A percentile compares a stretch with the other conserved stretches of the same genome.
Evolutionary conservation across 2,113 vertebrate species (phyloP).

Genomic region (Callipepla californica): DNA sequence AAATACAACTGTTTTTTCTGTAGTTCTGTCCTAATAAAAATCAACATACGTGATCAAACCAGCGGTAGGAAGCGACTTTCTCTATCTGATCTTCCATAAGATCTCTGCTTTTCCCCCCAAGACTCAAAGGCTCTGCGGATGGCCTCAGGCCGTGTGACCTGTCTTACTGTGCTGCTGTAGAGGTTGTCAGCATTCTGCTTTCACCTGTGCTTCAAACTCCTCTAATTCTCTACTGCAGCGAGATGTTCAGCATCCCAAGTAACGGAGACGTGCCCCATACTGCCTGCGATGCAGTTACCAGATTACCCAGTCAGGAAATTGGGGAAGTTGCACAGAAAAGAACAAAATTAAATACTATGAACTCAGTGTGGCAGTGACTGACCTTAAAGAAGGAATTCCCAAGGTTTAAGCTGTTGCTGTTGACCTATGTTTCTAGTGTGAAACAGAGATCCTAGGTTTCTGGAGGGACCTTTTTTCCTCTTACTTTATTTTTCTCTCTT

Average conservation of each 20-base stretch:
- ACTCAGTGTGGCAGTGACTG: not conserved
- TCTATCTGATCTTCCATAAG: not conserved
- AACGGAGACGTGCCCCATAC: not conserved
- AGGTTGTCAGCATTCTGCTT: not conserved
- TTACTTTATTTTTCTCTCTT: no score
- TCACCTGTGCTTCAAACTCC: not conserved
- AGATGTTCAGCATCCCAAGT: not conserved
- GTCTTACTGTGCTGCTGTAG: rapidly evolving
- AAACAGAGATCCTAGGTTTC: not conserved
- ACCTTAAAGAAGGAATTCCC: not conserved
- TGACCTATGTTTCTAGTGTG: not conserved
- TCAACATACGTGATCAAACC: not conserved
- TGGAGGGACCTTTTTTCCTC: not conserved
- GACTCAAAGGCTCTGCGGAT: not conserved
- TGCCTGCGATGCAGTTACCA: not conserved
- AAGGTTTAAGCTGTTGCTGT: not conserved
- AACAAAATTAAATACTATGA: not conserved
- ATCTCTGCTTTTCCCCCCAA: not conserved
- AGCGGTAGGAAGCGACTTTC: not conserved
- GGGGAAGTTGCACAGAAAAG: not conserved
- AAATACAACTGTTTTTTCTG: not conserved
- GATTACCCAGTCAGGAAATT: not conserved
- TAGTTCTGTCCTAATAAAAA: not conserved
- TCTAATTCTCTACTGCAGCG: not conserved
- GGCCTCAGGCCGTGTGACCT: not conserved